Evolutionary conservation across 1,140 invertebrate genomes (phyloP), one percentile per base, ranked within the genome.

Genomic region (Rhopalosiphum maidis): DNA sequence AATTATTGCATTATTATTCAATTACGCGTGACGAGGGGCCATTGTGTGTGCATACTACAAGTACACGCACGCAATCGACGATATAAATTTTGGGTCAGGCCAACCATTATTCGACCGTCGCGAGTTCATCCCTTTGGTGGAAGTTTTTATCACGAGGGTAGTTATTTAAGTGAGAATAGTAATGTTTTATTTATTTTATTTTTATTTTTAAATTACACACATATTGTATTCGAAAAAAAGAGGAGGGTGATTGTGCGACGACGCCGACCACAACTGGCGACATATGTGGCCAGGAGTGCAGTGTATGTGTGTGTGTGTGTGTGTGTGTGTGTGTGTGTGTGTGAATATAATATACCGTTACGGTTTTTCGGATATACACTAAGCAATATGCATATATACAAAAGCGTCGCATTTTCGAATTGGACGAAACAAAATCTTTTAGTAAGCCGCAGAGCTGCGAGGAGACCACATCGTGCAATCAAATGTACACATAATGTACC

Each of bases 1-100:
- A 91, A 91, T 91, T 91, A 91, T 91, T 82, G 90, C 30, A 91
- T 91, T 91, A 82, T 91, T 77, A 82, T 91, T 91, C 90, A 77
- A 91, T 91, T 91, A 91, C 60, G 55, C 90, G 30, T 23, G 60
- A 43, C 41, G 90, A 88, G 86, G 86, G 86, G 30, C 15, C 30
- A 87, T 46, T 86, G 43, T 87, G 46, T 85, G 5, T 35, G 18
- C 23, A 43, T 43, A 43, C 2, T 8, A 7, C 18, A 30, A 37
- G 77, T 83, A 83, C 35, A 21, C 35, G 21, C 77, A 86, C 22
- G 9, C 23, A n/a, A n/a, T 48, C 22, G n/a, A 86, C 43, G 9
- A 48, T 9, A 85, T 7, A 9, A 85, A 41, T 43, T 35, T 30
- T n/a, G 30, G 43, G 46, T 48, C 87, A 35, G 48, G 35, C 46